Evolutionary conservation across 2,888 invertebrate genomes (phyloP).

Genomic region (Caenorhabditis doughertyi): DNA sequence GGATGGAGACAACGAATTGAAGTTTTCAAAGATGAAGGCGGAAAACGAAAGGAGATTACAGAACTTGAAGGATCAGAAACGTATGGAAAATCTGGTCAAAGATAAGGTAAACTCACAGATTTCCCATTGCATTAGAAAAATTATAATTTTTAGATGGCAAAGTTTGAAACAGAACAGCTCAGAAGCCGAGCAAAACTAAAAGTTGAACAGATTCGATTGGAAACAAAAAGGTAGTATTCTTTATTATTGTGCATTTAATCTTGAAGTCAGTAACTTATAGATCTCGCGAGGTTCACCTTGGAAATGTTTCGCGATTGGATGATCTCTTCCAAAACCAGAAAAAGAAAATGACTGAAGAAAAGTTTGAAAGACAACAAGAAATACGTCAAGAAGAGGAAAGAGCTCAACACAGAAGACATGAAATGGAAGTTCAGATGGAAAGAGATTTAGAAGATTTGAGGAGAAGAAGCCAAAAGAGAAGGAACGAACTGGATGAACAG

Average conservation of each 20-base stretch:
- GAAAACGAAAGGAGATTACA: conserved; percentile 1
- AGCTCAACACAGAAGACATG: neutral
- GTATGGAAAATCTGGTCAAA: neutral
- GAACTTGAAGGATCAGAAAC: neutral
- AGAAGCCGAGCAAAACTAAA: neutral
- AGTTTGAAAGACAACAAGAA: neutral
- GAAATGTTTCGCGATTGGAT: neutral
- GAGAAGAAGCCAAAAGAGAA: conserved; percentile 2
- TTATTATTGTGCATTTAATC: no score
- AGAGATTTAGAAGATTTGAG: conserved; percentile 23
- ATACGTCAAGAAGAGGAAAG: conserved; percentile 5
- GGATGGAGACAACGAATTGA: conserved; percentile 4
- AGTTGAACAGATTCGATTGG: neutral
- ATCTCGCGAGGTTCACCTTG: neutral
- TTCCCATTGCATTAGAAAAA: neutral
- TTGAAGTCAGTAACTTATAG: no score
- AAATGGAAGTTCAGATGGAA: conserved; percentile 11
- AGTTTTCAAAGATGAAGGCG: neutral
- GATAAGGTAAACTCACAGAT: neutral
- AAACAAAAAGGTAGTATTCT: neutral
- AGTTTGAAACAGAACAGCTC: neutral
- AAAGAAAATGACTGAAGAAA: neutral
- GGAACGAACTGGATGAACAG: conserved; percentile 20
- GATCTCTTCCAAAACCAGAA: neutral
- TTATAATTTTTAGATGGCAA: neutral